Percentiles rank a stretch among this genome's conserved stretches.
These are phyloP conservation scores for Thalpophila matura DNA, from an alignment of 2,888 invertebrate species.

Conservation along the genomic window DNA sequence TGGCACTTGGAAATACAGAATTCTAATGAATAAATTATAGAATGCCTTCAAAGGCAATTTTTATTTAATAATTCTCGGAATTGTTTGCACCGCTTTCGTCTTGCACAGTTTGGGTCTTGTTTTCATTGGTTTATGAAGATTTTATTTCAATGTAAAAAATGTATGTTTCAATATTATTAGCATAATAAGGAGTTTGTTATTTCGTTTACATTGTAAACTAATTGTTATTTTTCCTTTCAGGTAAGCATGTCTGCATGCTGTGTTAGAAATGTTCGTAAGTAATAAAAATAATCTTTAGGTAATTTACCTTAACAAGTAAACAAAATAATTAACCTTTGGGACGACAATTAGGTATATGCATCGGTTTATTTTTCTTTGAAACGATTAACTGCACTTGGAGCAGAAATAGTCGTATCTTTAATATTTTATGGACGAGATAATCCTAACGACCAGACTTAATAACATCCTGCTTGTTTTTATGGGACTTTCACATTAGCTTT, in stretches of 20 bases:
- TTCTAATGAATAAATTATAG: conserved; percentile 42
- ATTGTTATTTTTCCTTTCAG: conserved; percentile 48
- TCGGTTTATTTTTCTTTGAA: conserved; percentile 41
- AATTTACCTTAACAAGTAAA: conserved; percentile 29
- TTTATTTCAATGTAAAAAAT: too few species aligned
- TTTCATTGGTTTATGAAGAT: too few species aligned
- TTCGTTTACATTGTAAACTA: neutral
- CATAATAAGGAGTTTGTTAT: neutral
- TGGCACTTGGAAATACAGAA: conserved; percentile 36
- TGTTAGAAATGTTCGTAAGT: conserved; percentile 38
- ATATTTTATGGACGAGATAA: conserved; percentile 45
- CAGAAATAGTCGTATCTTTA: conserved; percentile 41
- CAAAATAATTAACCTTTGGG: conserved; percentile 42
- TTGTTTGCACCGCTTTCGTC: neutral
- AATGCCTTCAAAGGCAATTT: conserved; percentile 17
- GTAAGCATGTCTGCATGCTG: conserved; percentile 40
- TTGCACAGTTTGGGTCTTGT: too few species aligned
- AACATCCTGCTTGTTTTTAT: conserved; percentile 40
- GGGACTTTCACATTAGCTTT: conserved; percentile 52
- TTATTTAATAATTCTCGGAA: conserved; percentile 8
- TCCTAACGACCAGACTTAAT: conserved; percentile 39
- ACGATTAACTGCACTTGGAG: conserved; percentile 24
- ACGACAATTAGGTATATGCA: conserved; percentile 12
- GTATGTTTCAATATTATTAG: neutral
- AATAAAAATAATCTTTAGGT: conserved; percentile 4